phyloP scores from a whole-genome alignment of 2,797 vertebrate species.

The Sarcophilus harrisii region DNA sequence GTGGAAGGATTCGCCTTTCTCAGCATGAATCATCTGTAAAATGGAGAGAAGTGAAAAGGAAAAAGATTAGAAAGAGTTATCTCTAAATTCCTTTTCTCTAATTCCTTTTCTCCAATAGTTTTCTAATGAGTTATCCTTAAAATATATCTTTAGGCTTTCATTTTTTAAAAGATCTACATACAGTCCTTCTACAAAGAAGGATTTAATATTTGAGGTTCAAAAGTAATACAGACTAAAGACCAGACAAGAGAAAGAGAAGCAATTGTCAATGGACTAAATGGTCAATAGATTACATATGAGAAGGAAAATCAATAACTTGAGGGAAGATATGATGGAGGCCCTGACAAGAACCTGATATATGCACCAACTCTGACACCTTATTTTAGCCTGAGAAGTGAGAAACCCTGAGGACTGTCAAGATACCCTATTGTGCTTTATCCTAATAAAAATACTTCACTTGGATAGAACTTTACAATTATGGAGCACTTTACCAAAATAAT shows the following conservation, averaged over 20 bases:
- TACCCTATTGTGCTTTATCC: slow-evolving; percentile 45
- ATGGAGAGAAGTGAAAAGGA: not conserved
- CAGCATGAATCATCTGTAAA: slow-evolving; percentile 33
- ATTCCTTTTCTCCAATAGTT: not conserved
- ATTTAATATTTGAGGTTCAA: slow-evolving; percentile 11
- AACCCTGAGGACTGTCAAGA: slow-evolving; percentile 31
- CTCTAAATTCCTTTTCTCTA: not conserved
- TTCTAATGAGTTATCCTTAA: not conserved
- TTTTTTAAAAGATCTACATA: not conserved
- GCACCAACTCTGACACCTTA: slow-evolving; percentile 15
- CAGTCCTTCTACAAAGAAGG: not conserved
- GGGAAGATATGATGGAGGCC: slow-evolving; percentile 7
- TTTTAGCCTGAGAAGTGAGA: slow-evolving; percentile 21
- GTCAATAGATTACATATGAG: slow-evolving; percentile 25
- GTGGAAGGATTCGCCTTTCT: not conserved
- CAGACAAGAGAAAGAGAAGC: slow-evolving; percentile 25
- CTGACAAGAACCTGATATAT: not conserved
- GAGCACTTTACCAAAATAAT: not conserved
- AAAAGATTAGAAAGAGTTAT: not conserved
- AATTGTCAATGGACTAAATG: not conserved
- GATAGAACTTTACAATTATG: slow-evolving; percentile 30
- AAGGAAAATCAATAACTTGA: slow-evolving; percentile 44
- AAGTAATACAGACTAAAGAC: not conserved
- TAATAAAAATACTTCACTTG: slow-evolving; percentile 27
- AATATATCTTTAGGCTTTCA: not conserved